phyloP scores from a whole-genome alignment of 1,140 invertebrate species.

The Drosophila albomicans region DNA sequence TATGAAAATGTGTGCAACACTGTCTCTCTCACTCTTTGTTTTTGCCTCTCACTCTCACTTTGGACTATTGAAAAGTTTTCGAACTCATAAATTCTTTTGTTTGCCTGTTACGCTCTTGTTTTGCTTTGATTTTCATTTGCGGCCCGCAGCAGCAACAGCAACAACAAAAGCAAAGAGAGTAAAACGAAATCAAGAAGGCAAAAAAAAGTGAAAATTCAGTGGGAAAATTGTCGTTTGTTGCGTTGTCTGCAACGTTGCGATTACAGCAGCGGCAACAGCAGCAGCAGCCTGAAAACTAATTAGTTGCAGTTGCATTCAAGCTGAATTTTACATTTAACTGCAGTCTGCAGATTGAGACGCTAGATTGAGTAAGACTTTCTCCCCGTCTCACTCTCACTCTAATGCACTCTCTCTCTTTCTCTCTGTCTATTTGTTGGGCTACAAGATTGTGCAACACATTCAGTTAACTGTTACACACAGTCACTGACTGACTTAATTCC shows the following conservation, averaged over 20 bases:
- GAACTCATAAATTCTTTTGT: slow-evolving; percentile 76
- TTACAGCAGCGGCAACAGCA: slow-evolving; percentile 39
- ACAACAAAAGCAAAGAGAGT: slow-evolving; percentile 47
- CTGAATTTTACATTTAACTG: slow-evolving; percentile 68
- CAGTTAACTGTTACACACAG: slow-evolving; percentile 78
- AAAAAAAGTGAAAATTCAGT: slow-evolving; percentile 76
- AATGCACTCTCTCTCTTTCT: slow-evolving; percentile 15
- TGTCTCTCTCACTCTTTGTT: not conserved
- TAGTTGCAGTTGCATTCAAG: slow-evolving; percentile 73
- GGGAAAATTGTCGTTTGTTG: slow-evolving; percentile 77
- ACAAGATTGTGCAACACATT: slow-evolving; percentile 64
- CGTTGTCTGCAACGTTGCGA: slow-evolving; percentile 49
- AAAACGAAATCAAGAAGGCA: slow-evolving; percentile 13
- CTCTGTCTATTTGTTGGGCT: slow-evolving; percentile 26
- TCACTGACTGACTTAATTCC: slow-evolving; percentile 80
- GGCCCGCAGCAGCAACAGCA: slow-evolving; percentile 14
- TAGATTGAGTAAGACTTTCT: slow-evolving; percentile 75
- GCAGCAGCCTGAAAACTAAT: slow-evolving; percentile 72
- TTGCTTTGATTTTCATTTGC: slow-evolving; percentile 69
- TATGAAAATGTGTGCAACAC: slow-evolving; percentile 16
- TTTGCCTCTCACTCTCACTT: not conserved
- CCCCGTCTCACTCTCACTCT: slow-evolving; percentile 29
- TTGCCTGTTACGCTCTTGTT: slow-evolving; percentile 37
- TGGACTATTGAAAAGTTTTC: slow-evolving; percentile 66
- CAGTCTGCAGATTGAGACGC: slow-evolving; percentile 42